Conservation (phyloP, 1,140 invertebrate species). For the Melanaphis sacchari region DNA sequence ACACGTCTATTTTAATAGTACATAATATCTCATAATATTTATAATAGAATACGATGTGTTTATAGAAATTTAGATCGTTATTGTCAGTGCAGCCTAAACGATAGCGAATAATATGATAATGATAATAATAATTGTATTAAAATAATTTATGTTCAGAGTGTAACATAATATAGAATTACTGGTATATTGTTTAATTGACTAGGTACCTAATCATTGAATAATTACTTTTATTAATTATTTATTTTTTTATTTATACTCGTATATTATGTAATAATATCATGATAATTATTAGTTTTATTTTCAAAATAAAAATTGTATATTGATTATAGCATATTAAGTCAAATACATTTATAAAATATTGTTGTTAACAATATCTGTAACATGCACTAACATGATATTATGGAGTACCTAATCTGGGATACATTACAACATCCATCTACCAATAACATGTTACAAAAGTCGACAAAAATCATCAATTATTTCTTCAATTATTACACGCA, state of each 20-base stretch:
- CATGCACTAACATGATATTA: not conserved
- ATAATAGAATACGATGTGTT: not conserved
- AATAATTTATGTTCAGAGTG: not conserved
- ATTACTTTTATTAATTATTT: no score
- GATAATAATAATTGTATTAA: not conserved
- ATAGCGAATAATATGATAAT: not conserved
- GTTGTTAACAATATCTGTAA: not conserved
- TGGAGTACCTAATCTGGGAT: no score
- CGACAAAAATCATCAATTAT: slow-evolving; percentile 15
- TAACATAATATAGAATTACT: no score
- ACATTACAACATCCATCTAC: not conserved
- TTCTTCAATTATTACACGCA: not conserved
- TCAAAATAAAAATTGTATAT: not conserved
- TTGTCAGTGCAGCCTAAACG: not conserved
- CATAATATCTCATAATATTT: not conserved
- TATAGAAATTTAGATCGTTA: not conserved
- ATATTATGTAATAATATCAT: not conserved
- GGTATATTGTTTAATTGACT: no score
- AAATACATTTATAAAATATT: not conserved
- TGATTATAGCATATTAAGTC: not conserved
- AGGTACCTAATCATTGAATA: no score
- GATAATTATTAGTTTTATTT: not conserved
- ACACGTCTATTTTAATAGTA: not conserved
- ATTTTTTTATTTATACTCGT: no score
- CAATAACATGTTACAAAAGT: not conserved